Evolutionary conservation across 1,140 invertebrate genomes (phyloP).

Genomic region (Helicoverpa armigera): DNA sequence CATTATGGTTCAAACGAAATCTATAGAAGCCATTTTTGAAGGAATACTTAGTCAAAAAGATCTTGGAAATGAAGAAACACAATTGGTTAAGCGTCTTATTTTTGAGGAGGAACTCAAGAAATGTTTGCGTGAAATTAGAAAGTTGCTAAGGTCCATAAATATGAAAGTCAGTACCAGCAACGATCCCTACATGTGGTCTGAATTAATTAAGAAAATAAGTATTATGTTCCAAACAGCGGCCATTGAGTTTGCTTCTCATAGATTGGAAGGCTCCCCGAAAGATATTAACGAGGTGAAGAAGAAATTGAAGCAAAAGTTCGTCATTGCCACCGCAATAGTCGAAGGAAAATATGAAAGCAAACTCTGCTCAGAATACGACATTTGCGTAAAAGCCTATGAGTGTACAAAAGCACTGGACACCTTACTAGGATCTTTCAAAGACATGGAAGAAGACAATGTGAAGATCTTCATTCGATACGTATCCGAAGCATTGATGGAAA

Average conservation of each 20-base stretch:
- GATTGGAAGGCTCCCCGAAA: conserved; percentile 41
- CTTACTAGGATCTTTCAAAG: conserved; percentile 61
- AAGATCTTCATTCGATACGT: conserved; percentile 60
- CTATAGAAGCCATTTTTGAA: conserved; percentile 59
- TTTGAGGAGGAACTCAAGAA: conserved; percentile 63
- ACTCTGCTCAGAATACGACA: conserved; percentile 63
- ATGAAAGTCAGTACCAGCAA: conserved; percentile 57
- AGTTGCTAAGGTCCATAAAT: conserved; percentile 58
- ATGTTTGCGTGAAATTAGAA: conserved; percentile 60
- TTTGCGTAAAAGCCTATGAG: conserved; percentile 67
- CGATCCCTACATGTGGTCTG: conserved; percentile 64
- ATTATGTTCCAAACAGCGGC: conserved; percentile 67
- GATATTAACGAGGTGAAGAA: conserved; percentile 51
- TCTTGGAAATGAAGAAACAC: not conserved
- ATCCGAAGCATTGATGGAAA: conserved; percentile 62
- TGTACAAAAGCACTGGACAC: conserved; percentile 62
- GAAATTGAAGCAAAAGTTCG: conserved; percentile 64
- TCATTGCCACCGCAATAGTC: conserved; percentile 62
- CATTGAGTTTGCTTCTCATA: conserved; percentile 48
- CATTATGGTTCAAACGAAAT: conserved; percentile 59
- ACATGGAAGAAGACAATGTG: conserved; percentile 59
- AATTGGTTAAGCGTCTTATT: conserved; percentile 28
- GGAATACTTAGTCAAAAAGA: conserved; percentile 41
- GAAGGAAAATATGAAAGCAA: conserved; percentile 68
- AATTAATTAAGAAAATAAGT: conserved; percentile 72